phyloP scores from a whole-genome alignment of 2,888 invertebrate species.

The Harpalus rufipes region DNA sequence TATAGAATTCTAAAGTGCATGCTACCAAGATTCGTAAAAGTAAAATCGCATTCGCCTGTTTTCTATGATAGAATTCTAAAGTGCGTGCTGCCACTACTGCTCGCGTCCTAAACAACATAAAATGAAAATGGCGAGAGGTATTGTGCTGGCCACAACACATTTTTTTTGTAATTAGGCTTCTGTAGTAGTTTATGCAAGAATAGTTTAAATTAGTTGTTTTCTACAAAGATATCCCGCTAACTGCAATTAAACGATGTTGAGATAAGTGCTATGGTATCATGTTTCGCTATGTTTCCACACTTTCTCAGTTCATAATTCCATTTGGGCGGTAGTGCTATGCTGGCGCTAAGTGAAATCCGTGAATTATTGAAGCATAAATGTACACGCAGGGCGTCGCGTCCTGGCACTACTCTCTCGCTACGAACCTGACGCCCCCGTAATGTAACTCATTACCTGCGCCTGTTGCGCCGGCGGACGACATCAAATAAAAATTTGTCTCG shows the following conservation, averaged over 20 bases:
- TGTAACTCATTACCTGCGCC: constrained; percentile 5
- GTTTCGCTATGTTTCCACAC: background rate
- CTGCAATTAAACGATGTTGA: background rate
- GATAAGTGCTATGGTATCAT: background rate
- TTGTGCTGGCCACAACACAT: no score
- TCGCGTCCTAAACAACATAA: no score
- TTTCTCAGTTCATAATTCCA: constrained; percentile 20
- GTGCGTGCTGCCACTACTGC: no score
- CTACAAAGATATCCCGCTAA: no score
- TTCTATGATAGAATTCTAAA: no score
- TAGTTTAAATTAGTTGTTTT: no score
- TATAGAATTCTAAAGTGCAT: no score
- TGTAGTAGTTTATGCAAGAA: no score
- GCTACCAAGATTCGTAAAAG: no score
- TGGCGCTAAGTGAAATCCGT: constrained; percentile 42
- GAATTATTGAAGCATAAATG: constrained; percentile 51
- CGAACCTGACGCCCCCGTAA: constrained; percentile 23
- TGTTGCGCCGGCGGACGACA: background rate
- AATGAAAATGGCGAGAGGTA: no score
- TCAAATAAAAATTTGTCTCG: constrained; percentile 13
- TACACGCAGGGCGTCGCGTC: constrained; percentile 36
- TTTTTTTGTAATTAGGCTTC: no score
- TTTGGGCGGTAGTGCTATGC: constrained; percentile 8
- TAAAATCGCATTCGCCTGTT: no score
- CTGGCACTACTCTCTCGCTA: constrained; percentile 12